These are phyloP conservation scores for Sandelia bainsii DNA, from an alignment of 2,797 vertebrate genomes.

Conservation along the genomic window DNA sequence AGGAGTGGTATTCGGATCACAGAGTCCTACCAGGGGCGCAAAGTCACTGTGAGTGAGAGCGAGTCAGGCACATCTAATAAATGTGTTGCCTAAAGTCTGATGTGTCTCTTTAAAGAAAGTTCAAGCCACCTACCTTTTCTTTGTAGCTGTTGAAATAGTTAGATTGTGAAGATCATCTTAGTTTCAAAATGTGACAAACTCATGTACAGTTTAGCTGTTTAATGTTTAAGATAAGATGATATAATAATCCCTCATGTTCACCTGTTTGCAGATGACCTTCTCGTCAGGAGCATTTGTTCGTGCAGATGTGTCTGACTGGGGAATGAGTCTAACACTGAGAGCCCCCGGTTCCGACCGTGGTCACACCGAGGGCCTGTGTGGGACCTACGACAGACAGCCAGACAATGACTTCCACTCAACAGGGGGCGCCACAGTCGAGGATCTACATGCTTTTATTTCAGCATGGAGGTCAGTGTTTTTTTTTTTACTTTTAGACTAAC, in stretches of 20 bases:
- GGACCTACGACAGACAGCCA: constrained; percentile 86
- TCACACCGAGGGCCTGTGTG: constrained; percentile 89
- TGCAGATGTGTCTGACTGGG: constrained; percentile 89
- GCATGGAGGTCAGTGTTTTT: constrained; percentile 84
- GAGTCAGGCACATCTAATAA: not conserved
- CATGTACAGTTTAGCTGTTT: not conserved
- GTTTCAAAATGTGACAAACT: not conserved
- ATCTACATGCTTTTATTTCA: constrained; percentile 82
- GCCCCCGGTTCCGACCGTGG: constrained; percentile 84
- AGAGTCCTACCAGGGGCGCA: constrained; percentile 91
- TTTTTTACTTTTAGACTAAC: not conserved
- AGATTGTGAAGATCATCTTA: not conserved
- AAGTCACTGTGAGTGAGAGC: constrained; percentile 89
- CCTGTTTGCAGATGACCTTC: constrained; percentile 85
- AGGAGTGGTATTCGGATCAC: constrained; percentile 84
- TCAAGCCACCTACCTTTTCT: not conserved
- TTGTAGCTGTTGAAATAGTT: not conserved
- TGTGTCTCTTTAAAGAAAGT: not conserved
- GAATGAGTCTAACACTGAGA: constrained; percentile 90
- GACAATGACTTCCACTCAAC: constrained; percentile 88
- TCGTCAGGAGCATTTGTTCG: constrained; percentile 90
- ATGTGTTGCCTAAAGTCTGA: not conserved
- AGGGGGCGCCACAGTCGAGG: constrained; percentile 67
- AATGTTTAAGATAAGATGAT: not conserved
- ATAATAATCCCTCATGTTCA: not conserved